phyloP scores from a whole-genome alignment of 2,113 vertebrate species.

The Trichechus manatus region DNA sequence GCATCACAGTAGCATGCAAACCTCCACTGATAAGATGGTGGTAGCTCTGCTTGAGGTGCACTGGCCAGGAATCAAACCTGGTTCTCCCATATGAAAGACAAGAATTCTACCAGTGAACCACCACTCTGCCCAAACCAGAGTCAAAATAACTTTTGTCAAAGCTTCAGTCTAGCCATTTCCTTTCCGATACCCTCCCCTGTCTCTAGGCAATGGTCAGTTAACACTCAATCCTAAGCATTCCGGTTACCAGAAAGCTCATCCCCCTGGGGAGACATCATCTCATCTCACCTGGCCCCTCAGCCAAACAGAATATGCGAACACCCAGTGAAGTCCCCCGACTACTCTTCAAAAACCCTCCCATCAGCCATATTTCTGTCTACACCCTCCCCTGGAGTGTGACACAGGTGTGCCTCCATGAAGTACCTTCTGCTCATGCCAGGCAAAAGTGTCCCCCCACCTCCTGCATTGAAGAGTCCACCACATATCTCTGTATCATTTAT shows the following conservation, averaged over 20 bases:
- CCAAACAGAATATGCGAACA: neutral
- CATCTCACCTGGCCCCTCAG: neutral
- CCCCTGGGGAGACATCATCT: neutral
- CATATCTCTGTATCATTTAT: neutral
- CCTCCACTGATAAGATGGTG: neutral
- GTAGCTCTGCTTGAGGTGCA: neutral
- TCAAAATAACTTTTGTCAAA: neutral
- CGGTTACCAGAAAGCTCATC: neutral
- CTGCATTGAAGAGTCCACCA: neutral
- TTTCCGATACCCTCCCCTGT: no score
- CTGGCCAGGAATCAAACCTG: neutral
- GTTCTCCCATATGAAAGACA: neutral
- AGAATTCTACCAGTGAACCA: neutral
- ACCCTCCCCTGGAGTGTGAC: neutral
- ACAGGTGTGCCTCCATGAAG: neutral
- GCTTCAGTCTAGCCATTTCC: no score
- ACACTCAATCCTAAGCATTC: neutral
- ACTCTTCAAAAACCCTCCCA: neutral
- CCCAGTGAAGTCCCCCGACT: neutral
- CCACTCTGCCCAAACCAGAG: neutral
- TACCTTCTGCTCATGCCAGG: neutral
- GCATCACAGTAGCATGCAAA: neutral
- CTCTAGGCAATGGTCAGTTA: neutral
- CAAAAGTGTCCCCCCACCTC: neutral
- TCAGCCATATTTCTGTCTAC: rapidly evolving